Evolutionary conservation across 2,113 vertebrate genomes (phyloP), one percentile per base, ranked within the genome.

Genomic region (Parus major): DNA sequence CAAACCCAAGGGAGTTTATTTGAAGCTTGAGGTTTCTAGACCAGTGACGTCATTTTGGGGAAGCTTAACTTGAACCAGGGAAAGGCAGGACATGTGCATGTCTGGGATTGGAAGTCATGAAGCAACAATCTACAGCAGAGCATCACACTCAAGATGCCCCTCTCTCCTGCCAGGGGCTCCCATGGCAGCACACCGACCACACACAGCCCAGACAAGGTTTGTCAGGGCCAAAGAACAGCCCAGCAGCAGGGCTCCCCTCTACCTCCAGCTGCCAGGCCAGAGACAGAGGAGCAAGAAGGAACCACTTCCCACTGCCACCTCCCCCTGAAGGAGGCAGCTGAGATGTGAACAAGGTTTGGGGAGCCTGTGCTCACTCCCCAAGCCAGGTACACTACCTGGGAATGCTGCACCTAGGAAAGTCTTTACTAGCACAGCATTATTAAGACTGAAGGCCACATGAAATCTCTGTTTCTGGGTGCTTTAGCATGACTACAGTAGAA

Each of bases 1-100:
- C 39, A 73, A 97, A 82, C 15, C 18, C 66, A 83, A 49, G 46
- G 47, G 35, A 14, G 24, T 66, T 86, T 91, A 73, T 92, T 91
- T 91, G 76, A 83, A 71, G 35, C 46, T 82, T 12, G 23, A 36
- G 35, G 2, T 3, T 90, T 95, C 65, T 59, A 69, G 57, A 50
- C n/a, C 17, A 81, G 24, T 73, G 55, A 29, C 33, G 20, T 83
- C 11, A 55, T 60, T 92, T 88, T 77, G 20, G 18, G 33, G 79
- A 86, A 95, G 14, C 29, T 86, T 57, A 47, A 75, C 56, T 75
- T 64, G 73, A 84, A n/a, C 12, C 31, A 55, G 36, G 20, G 41
- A 87, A 71, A 89, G 24, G 39, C 22, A 87, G 63, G 50, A 53
- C 8, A 7, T 65, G 31, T 35, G 14, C 14, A 20, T 53, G 52